Percentiles rank a stretch among this genome's conserved stretches.
These are phyloP conservation scores for Alca torda DNA, from an alignment of 2,797 vertebrate species.

Conservation along the genomic window DNA sequence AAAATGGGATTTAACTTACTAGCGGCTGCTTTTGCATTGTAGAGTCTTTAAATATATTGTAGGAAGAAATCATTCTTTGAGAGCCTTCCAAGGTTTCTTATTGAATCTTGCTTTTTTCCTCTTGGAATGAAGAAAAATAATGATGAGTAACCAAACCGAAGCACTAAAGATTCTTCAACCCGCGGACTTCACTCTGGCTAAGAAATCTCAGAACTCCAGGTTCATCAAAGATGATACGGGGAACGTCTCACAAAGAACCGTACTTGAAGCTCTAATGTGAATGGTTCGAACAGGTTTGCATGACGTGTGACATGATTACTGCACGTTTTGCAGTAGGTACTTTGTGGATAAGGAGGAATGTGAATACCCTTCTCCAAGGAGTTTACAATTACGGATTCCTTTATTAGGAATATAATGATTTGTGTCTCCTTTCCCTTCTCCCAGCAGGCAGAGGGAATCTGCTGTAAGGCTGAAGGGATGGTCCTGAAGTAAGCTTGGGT, in stretches of 20 bases:
- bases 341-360: background rate
- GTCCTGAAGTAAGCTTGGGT: background rate
- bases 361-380: background rate
- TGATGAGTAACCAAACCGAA: background rate
- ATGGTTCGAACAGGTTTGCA: background rate
- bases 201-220: background rate
- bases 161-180: background rate
- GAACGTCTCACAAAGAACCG: background rate
- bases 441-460: background rate
- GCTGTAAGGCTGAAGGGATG: background rate
- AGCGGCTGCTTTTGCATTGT: background rate
- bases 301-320: too few species aligned
- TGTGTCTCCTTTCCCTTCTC: background rate
- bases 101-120: background rate
- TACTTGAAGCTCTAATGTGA: background rate
- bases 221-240: background rate
- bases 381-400: background rate
- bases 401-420: background rate
- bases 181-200: background rate
- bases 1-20: background rate
- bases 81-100: background rate
- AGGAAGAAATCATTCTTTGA: background rate
- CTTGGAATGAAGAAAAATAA: background rate
- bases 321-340: background rate
- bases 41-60: background rate